Base-by-base conservation (phyloP, 2,888 invertebrate species). In the Monopis laevigella region DNA sequence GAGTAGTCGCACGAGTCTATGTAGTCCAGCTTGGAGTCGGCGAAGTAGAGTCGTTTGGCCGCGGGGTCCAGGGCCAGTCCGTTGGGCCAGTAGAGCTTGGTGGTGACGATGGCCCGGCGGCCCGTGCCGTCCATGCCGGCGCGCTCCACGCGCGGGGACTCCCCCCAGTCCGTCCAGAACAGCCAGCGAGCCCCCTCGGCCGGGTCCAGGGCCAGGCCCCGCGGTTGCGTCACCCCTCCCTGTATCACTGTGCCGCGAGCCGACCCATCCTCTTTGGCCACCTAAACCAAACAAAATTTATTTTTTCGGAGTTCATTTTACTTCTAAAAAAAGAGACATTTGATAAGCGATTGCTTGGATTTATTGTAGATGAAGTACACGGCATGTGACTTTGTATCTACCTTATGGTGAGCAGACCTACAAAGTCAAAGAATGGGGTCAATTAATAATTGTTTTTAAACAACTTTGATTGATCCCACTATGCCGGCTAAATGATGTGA, bases 121-220 rank as follows among this genome's bases (percentile, higher is more conserved):
- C 89, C 89, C 0, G 88, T 88, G 0, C 98, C 98, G 61, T 99
- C 98, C 93, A 99, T 93, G 11, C 96, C 96, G 4, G 96, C 90
- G 43, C 97, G 82, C 64, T 99, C 98, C 44, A 99, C 92, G 1
- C 97, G 83, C 1, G 99, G 98, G 71, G 96, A 92, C 66, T 96
- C 95, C 29, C 98, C 98, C 98, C 98, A 98, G 68, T 99, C 98
- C 0, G 96, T 96, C 98, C 98, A 99, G 83, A 99, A 99, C 42
- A 99, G 81, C 86, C 92, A 92, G 2, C 90, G 81, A 0, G 94
- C 88, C 19, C 86, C 88, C 13, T 92, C 90, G 49, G 92, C 89
- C 0, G 99, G 98, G 77, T 99, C 99, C 39, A 99, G 72, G 54
- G 96, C 95, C 88, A 99, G 92, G 27, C 98, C 98, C 54, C 98